Evolutionary conservation across 2,797 vertebrate species (phyloP).

Genomic region (Capromys pilorides): DNA sequence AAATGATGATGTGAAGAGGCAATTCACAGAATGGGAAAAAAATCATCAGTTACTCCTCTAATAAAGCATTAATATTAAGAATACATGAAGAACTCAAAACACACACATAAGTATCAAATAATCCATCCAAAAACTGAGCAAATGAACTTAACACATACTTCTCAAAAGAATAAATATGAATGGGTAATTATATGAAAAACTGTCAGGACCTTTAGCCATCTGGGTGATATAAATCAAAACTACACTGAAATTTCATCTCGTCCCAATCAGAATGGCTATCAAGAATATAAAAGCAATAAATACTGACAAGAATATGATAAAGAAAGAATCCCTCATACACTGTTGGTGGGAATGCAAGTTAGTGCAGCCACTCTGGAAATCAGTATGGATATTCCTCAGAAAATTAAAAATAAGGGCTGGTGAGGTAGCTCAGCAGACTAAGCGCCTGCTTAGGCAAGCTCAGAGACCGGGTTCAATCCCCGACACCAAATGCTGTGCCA

Average conservation of each 20-base stretch:
- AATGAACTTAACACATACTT: background rate
- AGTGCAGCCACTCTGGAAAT: background rate
- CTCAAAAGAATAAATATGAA: background rate
- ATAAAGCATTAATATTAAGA: background rate
- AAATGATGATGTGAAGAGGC: background rate
- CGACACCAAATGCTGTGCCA: too few species aligned
- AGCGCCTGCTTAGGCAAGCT: too few species aligned
- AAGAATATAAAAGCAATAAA: background rate
- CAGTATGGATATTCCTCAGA: background rate
- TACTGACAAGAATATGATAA: background rate
- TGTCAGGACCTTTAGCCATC: background rate
- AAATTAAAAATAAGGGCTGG: background rate
- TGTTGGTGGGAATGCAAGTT: background rate
- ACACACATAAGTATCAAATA: background rate
- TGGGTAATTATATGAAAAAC: background rate
- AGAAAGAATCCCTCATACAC: background rate
- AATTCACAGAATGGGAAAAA: background rate
- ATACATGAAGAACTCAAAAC: background rate
- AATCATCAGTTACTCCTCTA: background rate
- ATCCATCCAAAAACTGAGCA: background rate
- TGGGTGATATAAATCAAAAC: background rate
- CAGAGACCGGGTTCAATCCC: too few species aligned
- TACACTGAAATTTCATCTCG: background rate
- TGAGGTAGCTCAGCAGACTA: too few species aligned
- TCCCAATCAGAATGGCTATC: background rate